Base-by-base conservation (phyloP, 37 sponge, comb jelly and placozoan species). In the Crambe crambe region DNA sequence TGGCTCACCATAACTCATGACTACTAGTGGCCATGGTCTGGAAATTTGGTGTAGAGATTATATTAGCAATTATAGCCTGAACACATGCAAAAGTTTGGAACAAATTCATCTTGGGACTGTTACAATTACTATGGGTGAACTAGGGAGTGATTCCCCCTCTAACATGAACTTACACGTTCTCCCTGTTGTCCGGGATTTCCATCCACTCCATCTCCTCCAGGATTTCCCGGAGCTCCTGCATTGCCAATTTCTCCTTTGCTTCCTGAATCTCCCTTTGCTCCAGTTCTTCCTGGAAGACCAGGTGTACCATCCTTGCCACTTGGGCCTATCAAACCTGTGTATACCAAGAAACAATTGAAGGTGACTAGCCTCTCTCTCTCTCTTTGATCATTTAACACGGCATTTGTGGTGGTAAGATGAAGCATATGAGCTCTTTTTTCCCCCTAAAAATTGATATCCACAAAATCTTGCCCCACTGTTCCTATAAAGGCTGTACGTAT, bases 211-310 rank as follows among this genome's bases (percentile, higher is more conserved):
- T 37, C 60, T 22, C 2, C n/a, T 30, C 87, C 87, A 1, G 61
- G 57, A 1, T 43, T 63, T 39, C 86, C 86, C 61, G 29, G 59
- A 20, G 29, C 39, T 72, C 88, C 88, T 38, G 12, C 32, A 5
- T 31, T 15, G 1, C 86, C 86, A 47, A 27, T 5, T 2, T 32
- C 67, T 72, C 86, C 86, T 20, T 6, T 18, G 34, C 72, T 40
- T 62, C 86, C 86, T n/a, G 37, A 21, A 0, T 69, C 63, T 79
- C 91, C 91, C 43, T 86, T 85, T 1, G 42, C 58, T 56, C 91
- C 91, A 58, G 54, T 75, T 82, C 59, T 65, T 27, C 86, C 91
- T 61, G 86, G 75, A 0, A 77, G 69, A 51, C 91, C 91, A 74
- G 83, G 83, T 12, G 36, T 57, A 22, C 91, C 91, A 58, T 83